Evolutionary conservation across 2,888 invertebrate species (phyloP), one percentile per base, ranked within the genome.

Genomic region (Tupiocoris notatus): DNA sequence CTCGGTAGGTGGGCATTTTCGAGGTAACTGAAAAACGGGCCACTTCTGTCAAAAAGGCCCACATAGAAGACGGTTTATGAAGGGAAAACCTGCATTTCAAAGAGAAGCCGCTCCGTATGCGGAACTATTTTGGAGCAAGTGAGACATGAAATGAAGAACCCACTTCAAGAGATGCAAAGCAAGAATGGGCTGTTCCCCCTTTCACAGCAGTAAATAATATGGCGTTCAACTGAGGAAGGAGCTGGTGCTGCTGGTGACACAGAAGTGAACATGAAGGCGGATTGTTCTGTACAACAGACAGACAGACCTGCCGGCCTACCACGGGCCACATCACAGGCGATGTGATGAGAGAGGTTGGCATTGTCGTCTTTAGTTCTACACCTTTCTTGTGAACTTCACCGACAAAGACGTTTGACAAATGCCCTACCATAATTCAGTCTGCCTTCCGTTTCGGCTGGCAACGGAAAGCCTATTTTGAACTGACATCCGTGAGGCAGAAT

Each of bases 321-420:
- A 39, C 39, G 39, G n/a, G 39, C 39, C 39, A 39, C 39, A 39
- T 39, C 39, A 39, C 39, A 39, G 39, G 39, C 39, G 12, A 39
- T 7, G 12, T 39, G 39, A 39, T 39, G 39, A 39, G 39, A 39
- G 39, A 39, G 39, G 39, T 39, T 39, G 39, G 39, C 39, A 39
- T 39, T 39, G 39, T 39, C 3, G 39, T 39, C 12, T 3, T 39
- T 39, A 3, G 6, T 39, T n/a, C n/a, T 39, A 39, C 39, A 39
- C 39, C 39, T 39, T 39, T 39, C 39, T 39, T 39, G 39, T 39
- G 39, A 39, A 39, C 6, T 39, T 39, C 12, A 39, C 70, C 70
- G 70, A 70, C 70, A 70, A 70, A 70, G 70, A 22, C 39, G 70
- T n/a, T 57, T 70, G 70, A 70, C 70, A 70, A 70, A 70, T 70